These are phyloP conservation scores for Stramonita haemastoma DNA, from an alignment of 2,888 invertebrate genomes.

Conservation along the genomic window DNA sequence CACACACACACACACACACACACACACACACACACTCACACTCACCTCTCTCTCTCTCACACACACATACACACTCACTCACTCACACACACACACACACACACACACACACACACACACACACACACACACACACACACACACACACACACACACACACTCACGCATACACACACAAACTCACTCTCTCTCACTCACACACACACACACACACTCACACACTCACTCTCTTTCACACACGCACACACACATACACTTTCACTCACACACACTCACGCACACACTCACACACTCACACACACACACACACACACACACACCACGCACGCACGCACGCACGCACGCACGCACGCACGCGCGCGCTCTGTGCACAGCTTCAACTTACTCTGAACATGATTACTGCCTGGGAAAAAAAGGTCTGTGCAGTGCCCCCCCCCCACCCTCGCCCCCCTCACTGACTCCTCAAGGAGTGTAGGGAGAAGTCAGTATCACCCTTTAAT, in stretches of 20 bases:
- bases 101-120: background rate
- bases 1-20: no score
- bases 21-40: no score
- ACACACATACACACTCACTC: background rate
- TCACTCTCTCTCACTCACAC: background rate
- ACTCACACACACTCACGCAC: conserved; percentile 8
- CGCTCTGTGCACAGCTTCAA: no score
- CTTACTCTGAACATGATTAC: no score
- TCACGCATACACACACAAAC: background rate
- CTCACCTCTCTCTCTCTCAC: background rate
- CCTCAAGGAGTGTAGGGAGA: no score
- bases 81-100: conserved; percentile 21
- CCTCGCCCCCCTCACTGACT: no score
- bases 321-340: background rate
- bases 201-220: background rate
- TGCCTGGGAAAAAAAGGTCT: no score
- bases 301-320: background rate
- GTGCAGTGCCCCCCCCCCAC: no score
- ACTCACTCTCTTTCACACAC: background rate
- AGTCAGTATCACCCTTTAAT: no score
- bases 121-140: background rate
- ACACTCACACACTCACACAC: background rate
- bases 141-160: background rate
- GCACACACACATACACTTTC: no score
- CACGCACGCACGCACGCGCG: background rate